Conservation (phyloP, 2,113 vertebrate genomes). For the Dasyurus viverrinus region DNA sequence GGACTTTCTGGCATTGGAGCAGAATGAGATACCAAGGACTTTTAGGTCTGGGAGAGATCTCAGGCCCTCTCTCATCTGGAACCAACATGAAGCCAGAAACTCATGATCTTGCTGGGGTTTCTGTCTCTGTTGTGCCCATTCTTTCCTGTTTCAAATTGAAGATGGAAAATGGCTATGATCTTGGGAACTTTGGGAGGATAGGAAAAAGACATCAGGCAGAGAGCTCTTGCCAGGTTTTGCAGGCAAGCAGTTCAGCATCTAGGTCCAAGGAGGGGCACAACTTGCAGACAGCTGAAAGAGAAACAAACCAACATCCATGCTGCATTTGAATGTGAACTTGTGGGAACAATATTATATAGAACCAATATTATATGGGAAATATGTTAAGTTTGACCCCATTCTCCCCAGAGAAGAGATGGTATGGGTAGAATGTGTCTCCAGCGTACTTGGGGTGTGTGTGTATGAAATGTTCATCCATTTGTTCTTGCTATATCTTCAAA, state of each 20-base stretch:
- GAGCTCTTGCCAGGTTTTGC: neutral
- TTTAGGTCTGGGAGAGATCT: neutral
- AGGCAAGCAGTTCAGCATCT: neutral
- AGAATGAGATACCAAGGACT: neutral
- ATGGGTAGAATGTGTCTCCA: neutral
- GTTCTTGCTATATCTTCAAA: neutral
- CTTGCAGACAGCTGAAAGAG: neutral
- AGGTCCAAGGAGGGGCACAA: neutral
- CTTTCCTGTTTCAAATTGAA: neutral
- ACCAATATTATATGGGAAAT: neutral
- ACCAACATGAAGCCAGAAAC: neutral
- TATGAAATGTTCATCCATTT: neutral
- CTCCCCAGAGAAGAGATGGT: neutral
- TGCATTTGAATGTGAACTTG: neutral
- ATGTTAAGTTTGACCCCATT: neutral
- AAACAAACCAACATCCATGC: neutral
- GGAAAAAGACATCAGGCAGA: neutral
- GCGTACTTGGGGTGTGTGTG: neutral
- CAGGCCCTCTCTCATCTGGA: neutral
- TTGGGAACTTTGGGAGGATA: neutral
- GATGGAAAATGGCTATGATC: neutral
- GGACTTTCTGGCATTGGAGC: neutral
- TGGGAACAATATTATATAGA: neutral
- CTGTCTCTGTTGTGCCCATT: neutral
- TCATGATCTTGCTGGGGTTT: neutral